Conservation (phyloP, 2,113 vertebrate species). For the Ptyas mucosa region DNA sequence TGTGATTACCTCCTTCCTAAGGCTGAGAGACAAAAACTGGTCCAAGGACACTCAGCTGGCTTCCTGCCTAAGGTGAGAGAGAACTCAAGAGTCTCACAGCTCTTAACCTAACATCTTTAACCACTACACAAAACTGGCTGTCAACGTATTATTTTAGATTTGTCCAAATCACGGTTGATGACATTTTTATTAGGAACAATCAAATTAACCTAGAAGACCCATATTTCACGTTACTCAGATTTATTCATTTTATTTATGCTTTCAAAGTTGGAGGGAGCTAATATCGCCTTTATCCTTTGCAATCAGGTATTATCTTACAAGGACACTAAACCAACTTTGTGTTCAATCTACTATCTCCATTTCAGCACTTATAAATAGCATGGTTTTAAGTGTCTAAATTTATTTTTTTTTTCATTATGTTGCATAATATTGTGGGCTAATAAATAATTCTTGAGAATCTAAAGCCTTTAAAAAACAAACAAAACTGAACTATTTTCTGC, state of each 20-base stretch:
- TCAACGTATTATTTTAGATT: not conserved
- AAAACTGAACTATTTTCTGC: not conserved
- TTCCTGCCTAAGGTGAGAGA: not conserved
- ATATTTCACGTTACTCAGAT: not conserved
- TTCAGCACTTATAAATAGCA: not conserved
- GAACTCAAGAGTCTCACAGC: not conserved
- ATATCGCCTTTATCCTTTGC: not conserved
- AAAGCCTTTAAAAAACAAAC: not conserved
- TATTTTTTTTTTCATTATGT: not conserved
- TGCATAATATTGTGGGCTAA: not conserved
- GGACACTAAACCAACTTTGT: not conserved
- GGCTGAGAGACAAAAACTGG: not conserved
- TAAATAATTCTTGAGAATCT: not conserved
- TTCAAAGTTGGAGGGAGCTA: not conserved
- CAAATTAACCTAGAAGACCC: not conserved
- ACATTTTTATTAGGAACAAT: not conserved
- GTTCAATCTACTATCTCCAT: not conserved
- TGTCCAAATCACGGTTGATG: not conserved
- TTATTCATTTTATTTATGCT: not conserved
- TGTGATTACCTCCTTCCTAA: not conserved
- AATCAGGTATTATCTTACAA: not conserved
- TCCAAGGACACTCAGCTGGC: not conserved
- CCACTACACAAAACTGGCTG: not conserved
- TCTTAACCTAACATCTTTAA: not conserved
- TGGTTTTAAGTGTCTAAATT: not conserved